Base-by-base conservation (phyloP, 1,140 invertebrate species). In the Whitmania pigra region DNA sequence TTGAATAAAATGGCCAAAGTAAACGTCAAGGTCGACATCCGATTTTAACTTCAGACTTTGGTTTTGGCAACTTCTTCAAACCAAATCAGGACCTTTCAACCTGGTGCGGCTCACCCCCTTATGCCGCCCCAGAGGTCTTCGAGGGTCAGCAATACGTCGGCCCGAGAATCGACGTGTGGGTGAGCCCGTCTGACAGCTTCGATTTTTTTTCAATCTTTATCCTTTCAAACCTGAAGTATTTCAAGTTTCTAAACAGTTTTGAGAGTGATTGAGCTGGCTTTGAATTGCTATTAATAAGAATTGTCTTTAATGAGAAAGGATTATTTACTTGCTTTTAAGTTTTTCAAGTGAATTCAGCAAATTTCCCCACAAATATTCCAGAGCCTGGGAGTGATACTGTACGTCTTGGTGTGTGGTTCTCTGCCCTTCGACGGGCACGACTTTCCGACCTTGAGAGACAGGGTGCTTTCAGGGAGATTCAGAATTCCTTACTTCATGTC, bases 401-500 rank as follows among this genome's bases (percentile, higher is more conserved):
- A 97, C 83, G 94, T 97, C 25, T 80, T 98, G 73, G 93, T 97
- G 11, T 97, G 94, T 82, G 95, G 95, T 53, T 92, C 92, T 53
- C 82, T 98, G 67, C 95, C 94, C 0, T 98, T 98, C 83, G 94
- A 97, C 84, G 94, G 93, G 67, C 87, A 88, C 73, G 95, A 91
- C 49, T 86, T 98, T 31, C 89, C 93, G 75, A 89, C 89, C 27
- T 85, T 98, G 20, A 85, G 93, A 75, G 89, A 89, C 78, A 86
- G 93, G 29, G 94, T 98, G 17, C 86, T 98, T 13, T 88, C 88
- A 57, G 94, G 94, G 36, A 88, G 91, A 83, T 97, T 97, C 82
- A 85, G 94, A 70, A 95, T 98, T 81, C 94, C 94, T 0, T 98
- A 91, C 83, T 98, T 96, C 79, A 97, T 98, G 93, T 94, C 92